Base-by-base conservation (phyloP, 2,888 invertebrate species). In the Melanotus villosus region DNA sequence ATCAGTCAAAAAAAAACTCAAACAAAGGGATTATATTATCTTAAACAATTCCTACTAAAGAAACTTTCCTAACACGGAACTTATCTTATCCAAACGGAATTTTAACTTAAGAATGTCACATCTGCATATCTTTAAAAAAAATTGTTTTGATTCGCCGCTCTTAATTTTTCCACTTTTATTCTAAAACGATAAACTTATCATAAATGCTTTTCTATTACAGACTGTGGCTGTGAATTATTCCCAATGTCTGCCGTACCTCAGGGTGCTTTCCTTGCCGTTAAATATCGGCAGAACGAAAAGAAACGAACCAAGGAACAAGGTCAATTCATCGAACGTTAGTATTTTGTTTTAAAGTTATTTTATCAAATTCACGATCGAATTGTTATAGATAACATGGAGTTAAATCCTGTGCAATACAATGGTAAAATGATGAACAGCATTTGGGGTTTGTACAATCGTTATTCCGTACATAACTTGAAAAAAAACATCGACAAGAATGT, bases 401-500 rank as follows among this genome's bases (percentile, higher is more conserved):
- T 59, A 12, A 47, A 47, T 4, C 93, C 93, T 14, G 84, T 91
- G 68, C 92, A 93, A 80, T 95, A 95, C 85, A 95, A 92, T 84
- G 92, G 92, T 83, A 95, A 94, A 84, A 84, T 94, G 81, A 95
- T 95, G 95, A 94, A 94, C 83, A 93, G 94, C 84, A 94, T 95
- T 82, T 95, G 95, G 95, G 94, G 95, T n/a, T 86, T 91, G 73
- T 95, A 95, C 88, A 95, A 95, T 84, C 90, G 93, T 52, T 94
- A 94, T 82, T 95, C 95, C 0, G 93, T 94, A 0, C 94, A 95
- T 80, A 95, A 95, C 84, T 92, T 95, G 75, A 95, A 95, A 87
- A 92, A 92, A 80, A 87, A 91, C 78, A 91, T 90, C 80, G 92
- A 92, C 80, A 89, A 88, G 70, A 79, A 84, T 68, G 77, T 76